These are phyloP conservation scores for Odocoileus virginianus DNA, from an alignment of 2,113 vertebrate genomes.

Conservation along the genomic window DNA sequence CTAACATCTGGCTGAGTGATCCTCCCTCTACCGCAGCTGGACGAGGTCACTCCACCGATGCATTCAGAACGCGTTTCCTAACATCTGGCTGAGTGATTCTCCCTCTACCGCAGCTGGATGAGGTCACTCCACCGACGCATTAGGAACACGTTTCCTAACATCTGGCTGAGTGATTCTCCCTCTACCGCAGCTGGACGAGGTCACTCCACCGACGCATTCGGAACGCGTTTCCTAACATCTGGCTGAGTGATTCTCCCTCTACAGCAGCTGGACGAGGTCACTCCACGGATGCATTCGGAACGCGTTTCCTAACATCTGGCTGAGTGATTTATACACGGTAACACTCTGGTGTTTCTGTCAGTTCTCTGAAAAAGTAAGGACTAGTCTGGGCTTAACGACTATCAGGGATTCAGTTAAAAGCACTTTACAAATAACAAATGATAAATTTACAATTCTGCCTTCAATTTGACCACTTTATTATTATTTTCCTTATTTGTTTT, in stretches of 20 bases:
- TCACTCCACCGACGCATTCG: background rate
- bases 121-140: background rate
- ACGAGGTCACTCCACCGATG: background rate
- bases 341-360: background rate
- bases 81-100: background rate
- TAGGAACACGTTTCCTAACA: background rate
- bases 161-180: background rate
- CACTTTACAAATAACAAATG: background rate
- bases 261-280: background rate
- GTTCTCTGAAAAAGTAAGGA: constrained; percentile 5
- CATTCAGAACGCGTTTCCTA: background rate
- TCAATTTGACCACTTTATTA: background rate
- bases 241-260: background rate
- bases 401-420: background rate
- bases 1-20: background rate
- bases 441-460: constrained; percentile 6
- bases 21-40: background rate
- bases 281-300: background rate
- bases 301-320: background rate
- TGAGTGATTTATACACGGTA: background rate
- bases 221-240: background rate
- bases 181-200: background rate
- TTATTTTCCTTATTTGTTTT: background rate
- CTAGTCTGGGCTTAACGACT: background rate
- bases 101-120: background rate